A percentile compares a stretch with the other conserved stretches of the same genome.
Evolutionary conservation across 2,888 invertebrate genomes (phyloP).

Genomic region (Tipula unca): DNA sequence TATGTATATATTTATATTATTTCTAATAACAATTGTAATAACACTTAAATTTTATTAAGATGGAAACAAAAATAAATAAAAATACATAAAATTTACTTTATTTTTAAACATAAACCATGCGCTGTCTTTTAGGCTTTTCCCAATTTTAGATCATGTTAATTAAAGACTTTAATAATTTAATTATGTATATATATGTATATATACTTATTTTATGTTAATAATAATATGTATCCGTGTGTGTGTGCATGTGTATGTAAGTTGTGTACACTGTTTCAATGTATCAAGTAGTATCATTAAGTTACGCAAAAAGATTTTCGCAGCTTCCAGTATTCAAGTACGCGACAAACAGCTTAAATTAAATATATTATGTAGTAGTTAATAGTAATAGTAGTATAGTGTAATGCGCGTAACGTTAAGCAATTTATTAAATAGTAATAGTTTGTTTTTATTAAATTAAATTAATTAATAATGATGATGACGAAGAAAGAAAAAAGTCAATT

Average conservation of each 20-base stretch:
- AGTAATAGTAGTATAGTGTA: neutral
- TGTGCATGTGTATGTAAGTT: neutral
- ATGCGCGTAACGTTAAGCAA: neutral
- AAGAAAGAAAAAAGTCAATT: neutral
- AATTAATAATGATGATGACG: neutral
- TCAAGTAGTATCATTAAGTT: neutral
- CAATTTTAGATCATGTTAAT: neutral
- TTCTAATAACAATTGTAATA: conserved; percentile 8
- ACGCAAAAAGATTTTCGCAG: neutral
- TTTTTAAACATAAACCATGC: conserved; percentile 2
- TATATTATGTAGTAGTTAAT: neutral
- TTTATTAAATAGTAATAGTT: neutral
- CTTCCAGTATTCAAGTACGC: neutral
- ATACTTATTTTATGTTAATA: neutral
- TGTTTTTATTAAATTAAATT: neutral
- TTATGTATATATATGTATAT: neutral
- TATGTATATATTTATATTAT: neutral
- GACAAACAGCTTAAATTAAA: neutral
- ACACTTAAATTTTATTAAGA: conserved; percentile 4
- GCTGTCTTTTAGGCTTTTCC: conserved; percentile 8
- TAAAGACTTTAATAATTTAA: neutral
- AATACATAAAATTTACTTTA: neutral
- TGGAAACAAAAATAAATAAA: neutral
- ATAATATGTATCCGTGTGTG: too few species aligned
- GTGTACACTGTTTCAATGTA: neutral